These are phyloP conservation scores for Eupithecia dodoneata DNA, from an alignment of 2,888 invertebrate species.

Conservation along the genomic window DNA sequence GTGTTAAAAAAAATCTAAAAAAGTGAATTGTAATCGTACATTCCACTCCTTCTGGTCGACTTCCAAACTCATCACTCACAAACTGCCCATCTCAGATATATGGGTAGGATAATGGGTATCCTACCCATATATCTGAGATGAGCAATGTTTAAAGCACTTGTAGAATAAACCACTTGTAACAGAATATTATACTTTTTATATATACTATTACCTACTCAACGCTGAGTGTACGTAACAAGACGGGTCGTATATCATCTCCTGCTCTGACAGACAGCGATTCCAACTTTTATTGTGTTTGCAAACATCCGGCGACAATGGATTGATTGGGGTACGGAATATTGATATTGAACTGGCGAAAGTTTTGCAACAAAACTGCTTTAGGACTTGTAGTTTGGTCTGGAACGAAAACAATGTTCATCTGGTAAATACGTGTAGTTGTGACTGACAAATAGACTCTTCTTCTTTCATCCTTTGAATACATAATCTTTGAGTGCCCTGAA, in stretches of 20 bases:
- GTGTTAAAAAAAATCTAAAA: not conserved
- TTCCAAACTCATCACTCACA: too few species aligned
- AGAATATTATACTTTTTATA: too few species aligned
- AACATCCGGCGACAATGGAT: slow-evolving; percentile 37
- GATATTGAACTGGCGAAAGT: slow-evolving; percentile 26
- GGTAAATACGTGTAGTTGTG: not conserved
- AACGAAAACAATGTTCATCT: slow-evolving; percentile 2
- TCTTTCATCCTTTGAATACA: not conserved
- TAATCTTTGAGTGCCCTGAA: not conserved
- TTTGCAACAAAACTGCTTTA: slow-evolving; percentile 15
- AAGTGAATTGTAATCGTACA: not conserved
- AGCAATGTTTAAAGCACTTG: too few species aligned
- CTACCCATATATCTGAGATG: not conserved
- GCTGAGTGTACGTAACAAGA: slow-evolving; percentile 42
- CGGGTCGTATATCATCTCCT: slow-evolving; percentile 58
- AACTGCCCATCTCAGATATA: not conserved
- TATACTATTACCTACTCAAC: too few species aligned
- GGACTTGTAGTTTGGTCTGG: slow-evolving; percentile 1
- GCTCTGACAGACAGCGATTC: slow-evolving; percentile 50
- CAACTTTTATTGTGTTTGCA: slow-evolving; percentile 57
- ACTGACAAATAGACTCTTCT: not conserved
- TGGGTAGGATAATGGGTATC: not conserved
- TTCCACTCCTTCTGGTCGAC: too few species aligned
- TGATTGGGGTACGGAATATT: slow-evolving; percentile 36
- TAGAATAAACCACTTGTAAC: too few species aligned